phyloP scores from a whole-genome alignment of 2,888 invertebrate genomes.

The Sacculina carcini region DNA sequence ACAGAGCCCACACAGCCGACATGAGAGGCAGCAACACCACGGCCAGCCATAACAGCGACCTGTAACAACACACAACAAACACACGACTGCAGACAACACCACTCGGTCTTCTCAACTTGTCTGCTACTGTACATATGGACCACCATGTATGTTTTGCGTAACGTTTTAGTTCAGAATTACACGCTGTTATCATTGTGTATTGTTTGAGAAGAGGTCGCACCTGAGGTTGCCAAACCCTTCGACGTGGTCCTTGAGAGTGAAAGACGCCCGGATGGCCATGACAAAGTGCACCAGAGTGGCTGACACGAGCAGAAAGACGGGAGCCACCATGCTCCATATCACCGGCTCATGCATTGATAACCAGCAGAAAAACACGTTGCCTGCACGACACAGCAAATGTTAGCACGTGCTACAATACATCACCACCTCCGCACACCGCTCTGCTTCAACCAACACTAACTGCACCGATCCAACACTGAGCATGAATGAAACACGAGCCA shows the following conservation, averaged over 20 bases:
- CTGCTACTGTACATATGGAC: no score
- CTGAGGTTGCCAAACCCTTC: conserved; percentile 58
- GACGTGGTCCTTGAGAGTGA: conserved; percentile 66
- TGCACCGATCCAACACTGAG: no score
- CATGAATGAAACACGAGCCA: no score
- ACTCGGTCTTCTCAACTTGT: neutral
- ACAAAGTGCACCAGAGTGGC: conserved; percentile 53
- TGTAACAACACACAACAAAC: conserved; percentile 17
- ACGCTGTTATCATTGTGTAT: neutral
- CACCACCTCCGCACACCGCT: no score
- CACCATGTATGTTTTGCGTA: no score
- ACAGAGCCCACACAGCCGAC: conserved; percentile 62
- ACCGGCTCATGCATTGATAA: conserved; percentile 73
- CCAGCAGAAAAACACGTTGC: conserved; percentile 38
- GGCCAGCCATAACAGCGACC: conserved; percentile 60
- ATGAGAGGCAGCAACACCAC: conserved; percentile 59
- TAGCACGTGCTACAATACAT: neutral
- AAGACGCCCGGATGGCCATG: conserved; percentile 65
- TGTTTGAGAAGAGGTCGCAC: conserved; percentile 19
- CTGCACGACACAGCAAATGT: no score
- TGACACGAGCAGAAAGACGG: conserved; percentile 48
- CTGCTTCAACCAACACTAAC: no score
- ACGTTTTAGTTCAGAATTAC: neutral
- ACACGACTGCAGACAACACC: neutral
- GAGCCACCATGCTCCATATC: conserved; percentile 83